Conservation (phyloP, 2,888 invertebrate genomes). For the Sclerodermus sp. region DNA sequence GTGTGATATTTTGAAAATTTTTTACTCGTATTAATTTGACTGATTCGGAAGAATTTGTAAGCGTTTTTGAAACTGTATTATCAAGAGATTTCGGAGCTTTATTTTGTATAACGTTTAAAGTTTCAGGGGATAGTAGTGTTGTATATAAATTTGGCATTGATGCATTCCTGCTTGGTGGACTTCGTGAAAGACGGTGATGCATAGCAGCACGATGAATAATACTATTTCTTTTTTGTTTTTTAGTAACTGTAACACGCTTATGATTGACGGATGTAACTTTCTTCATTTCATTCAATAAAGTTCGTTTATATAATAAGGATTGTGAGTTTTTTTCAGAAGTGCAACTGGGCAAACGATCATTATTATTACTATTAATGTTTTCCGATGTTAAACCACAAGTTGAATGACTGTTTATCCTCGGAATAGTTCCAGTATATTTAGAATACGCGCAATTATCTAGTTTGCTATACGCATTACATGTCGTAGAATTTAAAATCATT, state of each 20-base stretch:
- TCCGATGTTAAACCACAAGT: background rate
- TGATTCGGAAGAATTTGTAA: constrained; percentile 9
- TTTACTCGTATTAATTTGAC: constrained; percentile 25
- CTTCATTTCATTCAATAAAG: constrained; percentile 22
- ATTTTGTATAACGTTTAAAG: background rate
- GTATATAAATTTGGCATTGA: constrained; percentile 26
- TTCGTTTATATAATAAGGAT: constrained; percentile 13
- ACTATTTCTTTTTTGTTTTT: constrained; percentile 31
- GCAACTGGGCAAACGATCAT: constrained; percentile 3
- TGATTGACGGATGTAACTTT: constrained; percentile 28
- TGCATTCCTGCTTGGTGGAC: constrained; percentile 25
- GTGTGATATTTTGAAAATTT: constrained; percentile 30
- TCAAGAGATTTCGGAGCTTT: constrained; percentile 29
- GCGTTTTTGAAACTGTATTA: constrained; percentile 6
- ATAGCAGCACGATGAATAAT: constrained; percentile 33
- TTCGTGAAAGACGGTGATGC: constrained; percentile 21
- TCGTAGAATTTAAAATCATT: too few relatives aligned
- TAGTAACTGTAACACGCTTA: constrained; percentile 30
- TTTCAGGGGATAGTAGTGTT: background rate
- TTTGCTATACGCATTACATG: too few relatives aligned
- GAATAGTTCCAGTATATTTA: background rate
- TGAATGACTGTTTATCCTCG: background rate
- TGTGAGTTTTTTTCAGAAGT: constrained; percentile 5
- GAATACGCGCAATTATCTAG: background rate
- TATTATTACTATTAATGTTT: background rate